These are phyloP conservation scores for Phortica variegata DNA, from an alignment of 1,140 invertebrate species.

Conservation along the genomic window DNA sequence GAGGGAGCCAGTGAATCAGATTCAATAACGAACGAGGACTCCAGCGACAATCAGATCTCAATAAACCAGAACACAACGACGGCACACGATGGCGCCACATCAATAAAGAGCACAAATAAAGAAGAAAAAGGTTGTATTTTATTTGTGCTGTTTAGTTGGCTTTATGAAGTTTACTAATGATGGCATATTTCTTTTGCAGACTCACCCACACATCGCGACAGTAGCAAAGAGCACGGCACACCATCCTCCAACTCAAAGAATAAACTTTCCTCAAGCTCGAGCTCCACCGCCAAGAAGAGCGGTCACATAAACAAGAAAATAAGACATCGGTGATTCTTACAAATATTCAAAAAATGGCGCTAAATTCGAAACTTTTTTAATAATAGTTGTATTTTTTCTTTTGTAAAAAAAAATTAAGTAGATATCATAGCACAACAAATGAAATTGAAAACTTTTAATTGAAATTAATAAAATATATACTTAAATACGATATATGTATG, in stretches of 20 bases:
- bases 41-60: slow-evolving; percentile 70
- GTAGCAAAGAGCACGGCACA: slow-evolving; percentile 26
- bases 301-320: slow-evolving; percentile 50
- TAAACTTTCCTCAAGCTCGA: slow-evolving; percentile 40
- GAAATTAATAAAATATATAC: too few species aligned
- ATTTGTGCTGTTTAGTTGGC: neutral
- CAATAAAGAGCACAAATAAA: slow-evolving; percentile 65
- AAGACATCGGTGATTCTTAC: slow-evolving; percentile 45
- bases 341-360: neutral
- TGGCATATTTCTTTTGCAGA: slow-evolving; percentile 9
- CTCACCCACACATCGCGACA: slow-evolving; percentile 38
- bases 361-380: too few species aligned
- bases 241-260: slow-evolving; percentile 46
- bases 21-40: slow-evolving; percentile 78
- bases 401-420: too few species aligned
- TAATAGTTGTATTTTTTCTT: too few species aligned
- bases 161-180: neutral
- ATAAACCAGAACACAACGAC: slow-evolving; percentile 67
- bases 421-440: too few species aligned
- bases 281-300: slow-evolving; percentile 44
- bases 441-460: too few species aligned
- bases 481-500: too few species aligned
- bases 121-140: slow-evolving; percentile 59
- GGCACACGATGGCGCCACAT: slow-evolving; percentile 64
- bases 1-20: slow-evolving; percentile 86